Evolutionary conservation across 1,140 invertebrate genomes (phyloP), one percentile per base, ranked within the genome.

Genomic region (Apis laboriosa): DNA sequence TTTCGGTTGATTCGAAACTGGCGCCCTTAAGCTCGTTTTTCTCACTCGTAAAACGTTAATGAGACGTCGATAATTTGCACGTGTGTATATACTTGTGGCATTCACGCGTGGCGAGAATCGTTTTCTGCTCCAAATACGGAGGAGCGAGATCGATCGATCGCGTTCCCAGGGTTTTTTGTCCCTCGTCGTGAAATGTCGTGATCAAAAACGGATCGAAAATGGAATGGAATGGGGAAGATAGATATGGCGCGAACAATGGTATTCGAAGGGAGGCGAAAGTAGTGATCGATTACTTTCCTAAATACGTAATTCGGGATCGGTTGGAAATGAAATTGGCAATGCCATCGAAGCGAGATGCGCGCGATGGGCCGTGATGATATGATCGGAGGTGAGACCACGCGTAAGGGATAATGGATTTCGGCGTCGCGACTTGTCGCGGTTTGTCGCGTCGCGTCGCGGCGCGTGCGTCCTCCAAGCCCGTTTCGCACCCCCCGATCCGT

Each of bases 111-210:
- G 51, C 56, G 67, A 80, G 49, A 84, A 90, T 90, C 89, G 90
- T 86, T 88, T 90, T 90, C 87, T 83, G 90, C 89, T 86, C 88
- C 83, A 89, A 84, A 90, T 90, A 87, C 72, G 72, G 8, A 72
- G 43, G 8, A 72, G 43, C 43, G 15, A 63, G 66, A 88, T 88
- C 86, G 85, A 89, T 90, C 74, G 88, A 21, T 60, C 74, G 79
- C 72, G 9, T 28, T 4, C 66, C 78, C 28, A 43, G 34, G 34
- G 34, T 43, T 43, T 43, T 43, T 43, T 43, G 34, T 43, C 34
- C 34, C 34, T 43, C 34, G 34, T 7, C 34, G 34, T 43, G 34
- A 43, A 43, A 43, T 0, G 34, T 43, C 34, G 34, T 43, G 34
- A 43, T 43, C 34, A 43, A 43, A 43, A 43, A 43, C 34, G 34